Base-by-base conservation (phyloP, 2,888 invertebrate genomes). In the Petrolisthes manimaculis region DNA sequence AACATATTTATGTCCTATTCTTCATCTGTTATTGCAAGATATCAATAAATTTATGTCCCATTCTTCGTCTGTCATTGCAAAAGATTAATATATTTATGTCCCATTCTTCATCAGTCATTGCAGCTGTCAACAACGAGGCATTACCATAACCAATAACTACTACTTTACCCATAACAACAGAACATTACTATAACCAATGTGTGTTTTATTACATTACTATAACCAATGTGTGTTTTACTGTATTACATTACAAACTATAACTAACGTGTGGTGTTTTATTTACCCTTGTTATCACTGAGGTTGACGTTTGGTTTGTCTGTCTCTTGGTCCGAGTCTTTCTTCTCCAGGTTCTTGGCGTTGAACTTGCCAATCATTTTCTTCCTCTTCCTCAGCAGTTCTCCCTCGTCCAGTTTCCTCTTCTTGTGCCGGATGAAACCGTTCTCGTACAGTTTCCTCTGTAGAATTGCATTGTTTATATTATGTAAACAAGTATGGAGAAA, bases 341-440 rank as follows among this genome's bases (percentile, higher is more conserved):
- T 85, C 82, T 89, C 89, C 71, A 54, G 83, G 53, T 89, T 90
- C 67, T 89, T 89, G 14, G 91, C 91, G 86, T 91, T 91, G 69
- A 91, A 88, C 56, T 89, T 86, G 74, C 88, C 84, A 18, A 91
- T 91, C 89, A 91, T 89, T 83, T 88, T 89, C 24, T 89, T 88
- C n/a, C 89, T 83, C 75, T 83, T 86, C 5, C 91, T 61, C 18
- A 91, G 80, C 54, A 89, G 74, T 77, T 91, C 91, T 5, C 89
- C 89, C 74, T 89, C 91, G 78, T 91, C 91, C 79, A 89, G 54
- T 21, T 88, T 89, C 24, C 91, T 78, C 67, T 88, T 88, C 67
- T 90, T 90, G 18, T 67, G 83, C 3, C 81, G 79, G 37, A 88
- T 75, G 37, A 88, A 79, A 5, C 90, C 90, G 83, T 90, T 90